Conservation (phyloP, 2,888 invertebrate genomes). For the Cephus nigrinus region DNA sequence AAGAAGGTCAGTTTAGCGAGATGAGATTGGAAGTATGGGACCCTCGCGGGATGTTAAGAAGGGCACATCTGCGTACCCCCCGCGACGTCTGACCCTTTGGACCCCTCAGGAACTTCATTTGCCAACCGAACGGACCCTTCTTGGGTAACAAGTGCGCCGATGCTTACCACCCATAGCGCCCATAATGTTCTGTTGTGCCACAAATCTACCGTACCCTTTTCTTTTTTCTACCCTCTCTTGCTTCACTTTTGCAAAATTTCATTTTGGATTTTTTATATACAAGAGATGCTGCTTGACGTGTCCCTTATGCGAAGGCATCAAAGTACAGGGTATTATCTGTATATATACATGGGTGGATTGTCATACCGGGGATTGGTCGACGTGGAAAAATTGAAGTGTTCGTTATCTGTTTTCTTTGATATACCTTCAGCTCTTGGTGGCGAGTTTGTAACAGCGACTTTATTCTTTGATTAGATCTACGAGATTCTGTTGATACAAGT, state of each 20-base stretch:
- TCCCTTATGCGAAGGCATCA: neutral
- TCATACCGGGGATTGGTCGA: neutral
- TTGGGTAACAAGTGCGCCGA: constrained; percentile 31
- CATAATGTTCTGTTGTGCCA: constrained; percentile 28
- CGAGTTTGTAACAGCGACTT: neutral
- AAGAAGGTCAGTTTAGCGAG: neutral
- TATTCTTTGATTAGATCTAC: neutral
- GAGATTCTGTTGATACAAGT: neutral
- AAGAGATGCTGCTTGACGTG: neutral
- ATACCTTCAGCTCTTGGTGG: neutral
- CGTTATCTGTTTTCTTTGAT: neutral
- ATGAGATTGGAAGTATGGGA: neutral
- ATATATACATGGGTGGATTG: neutral
- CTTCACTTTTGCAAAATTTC: neutral
- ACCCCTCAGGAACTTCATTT: constrained; percentile 5
- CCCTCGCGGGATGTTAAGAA: neutral
- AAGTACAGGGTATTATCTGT: neutral
- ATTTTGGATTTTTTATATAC: neutral
- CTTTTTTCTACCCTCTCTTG: neutral
- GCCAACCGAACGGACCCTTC: constrained; percentile 9
- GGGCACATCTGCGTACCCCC: constrained; percentile 18
- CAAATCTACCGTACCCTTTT: constrained; percentile 23
- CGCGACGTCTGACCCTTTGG: constrained; percentile 19
- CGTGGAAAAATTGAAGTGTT: neutral
- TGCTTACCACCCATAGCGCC: constrained; percentile 25